Base-by-base conservation (phyloP, 2,888 invertebrate species). In the Thereva nobilitata region DNA sequence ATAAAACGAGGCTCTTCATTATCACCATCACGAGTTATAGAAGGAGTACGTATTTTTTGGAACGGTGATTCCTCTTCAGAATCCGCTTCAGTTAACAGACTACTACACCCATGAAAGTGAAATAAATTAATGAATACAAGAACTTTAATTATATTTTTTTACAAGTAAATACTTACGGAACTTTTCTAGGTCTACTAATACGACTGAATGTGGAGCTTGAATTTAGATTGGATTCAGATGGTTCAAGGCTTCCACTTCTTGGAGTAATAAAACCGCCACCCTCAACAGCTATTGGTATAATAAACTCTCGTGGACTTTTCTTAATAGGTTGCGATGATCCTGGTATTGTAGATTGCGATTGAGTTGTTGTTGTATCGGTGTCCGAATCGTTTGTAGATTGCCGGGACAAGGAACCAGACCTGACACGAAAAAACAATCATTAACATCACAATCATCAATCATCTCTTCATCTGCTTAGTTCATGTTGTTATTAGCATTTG, bases 231-330 rank as follows among this genome's bases (percentile, higher is more conserved):
- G 86, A 83, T 68, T 91, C 91, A 4, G 84, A 84, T 10, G 91
- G 91, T 77, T 92, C 92, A 68, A 91, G 83, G 78, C 91, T 91
- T 71, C 90, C 88, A 68, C 86, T 86, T 68, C 88, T 74, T 49
- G 81, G 81, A 40, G 81, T 81, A 64, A 81, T 90, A 78, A 89
- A 92, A 69, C 93, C 93, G 70, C 92, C 93, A 73, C 93, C 94
- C 80, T 95, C 94, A 65, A 94, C 90, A 12, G 93, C 92, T 75
- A 95, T 94, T n/a, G 94, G 94, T 80, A 95, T 94, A 75, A 95
- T 93, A 77, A 92, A 93, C 82, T 95, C 94, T 50, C 94, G 85
- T 10, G 93, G 92, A 9, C 92, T 92, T 82, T 93, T 94, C 77
- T 91, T 89, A 76, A 93, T 93, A 5, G 92, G 91, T 78, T 90